Evolutionary conservation across 2,113 vertebrate genomes (phyloP).

Genomic region (Neogobius melanostomus): DNA sequence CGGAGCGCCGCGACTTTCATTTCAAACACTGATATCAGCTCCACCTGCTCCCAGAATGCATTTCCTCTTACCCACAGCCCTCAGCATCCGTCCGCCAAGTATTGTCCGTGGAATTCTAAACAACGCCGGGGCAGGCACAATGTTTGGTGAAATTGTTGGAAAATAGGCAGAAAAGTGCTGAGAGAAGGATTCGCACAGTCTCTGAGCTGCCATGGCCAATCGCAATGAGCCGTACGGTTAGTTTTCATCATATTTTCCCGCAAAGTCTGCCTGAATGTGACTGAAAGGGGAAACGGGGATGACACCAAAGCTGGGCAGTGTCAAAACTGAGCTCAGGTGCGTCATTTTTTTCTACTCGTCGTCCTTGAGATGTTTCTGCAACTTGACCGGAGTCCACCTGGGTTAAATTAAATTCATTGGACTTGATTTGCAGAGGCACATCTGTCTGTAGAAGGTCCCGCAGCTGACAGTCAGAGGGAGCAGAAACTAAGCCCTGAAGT

Average conservation of each 20-base stretch:
- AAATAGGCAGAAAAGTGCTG: slow-evolving; percentile 3
- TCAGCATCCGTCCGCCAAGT: slow-evolving; percentile 20
- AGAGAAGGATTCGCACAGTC: neutral
- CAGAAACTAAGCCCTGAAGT: too few species aligned
- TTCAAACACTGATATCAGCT: slow-evolving; percentile 43
- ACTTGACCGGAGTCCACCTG: too few species aligned
- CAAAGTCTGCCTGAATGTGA: neutral
- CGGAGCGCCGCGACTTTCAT: slow-evolving; percentile 35
- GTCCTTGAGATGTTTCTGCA: too few species aligned
- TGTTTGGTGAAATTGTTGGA: slow-evolving; percentile 2
- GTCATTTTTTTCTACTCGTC: too few species aligned
- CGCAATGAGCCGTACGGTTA: neutral
- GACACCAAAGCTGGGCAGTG: too few species aligned
- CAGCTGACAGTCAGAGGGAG: too few species aligned
- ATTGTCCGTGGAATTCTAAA: slow-evolving; percentile 32
- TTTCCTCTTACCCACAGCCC: slow-evolving; percentile 24
- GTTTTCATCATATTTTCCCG: neutral
- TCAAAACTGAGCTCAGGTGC: too few species aligned
- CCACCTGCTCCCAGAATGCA: slow-evolving; percentile 16
- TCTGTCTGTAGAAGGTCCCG: too few species aligned
- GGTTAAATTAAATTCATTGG: too few species aligned
- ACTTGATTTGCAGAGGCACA: too few species aligned
- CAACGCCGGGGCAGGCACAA: neutral
- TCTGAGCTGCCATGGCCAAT: neutral
- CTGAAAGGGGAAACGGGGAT: too few species aligned